These are phyloP conservation scores for Melinaea marsaeus DNA, from an alignment of 2,888 invertebrate species.

Conservation along the genomic window DNA sequence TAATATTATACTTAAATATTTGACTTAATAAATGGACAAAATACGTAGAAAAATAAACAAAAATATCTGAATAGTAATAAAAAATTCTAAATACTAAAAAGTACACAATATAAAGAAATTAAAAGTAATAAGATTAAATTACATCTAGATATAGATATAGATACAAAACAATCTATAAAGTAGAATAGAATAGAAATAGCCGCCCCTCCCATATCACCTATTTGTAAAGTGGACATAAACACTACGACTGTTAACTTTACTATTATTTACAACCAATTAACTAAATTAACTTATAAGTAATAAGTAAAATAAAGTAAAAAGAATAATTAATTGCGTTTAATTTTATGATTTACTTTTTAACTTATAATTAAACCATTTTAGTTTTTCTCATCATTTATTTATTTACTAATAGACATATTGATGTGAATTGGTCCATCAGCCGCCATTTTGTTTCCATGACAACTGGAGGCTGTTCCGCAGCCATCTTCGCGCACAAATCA, in stretches of 20 bases:
- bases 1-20: no score
- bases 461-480: slow-evolving; percentile 60
- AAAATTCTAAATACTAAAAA: no score
- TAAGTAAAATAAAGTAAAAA: slow-evolving; percentile 2
- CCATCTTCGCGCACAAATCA: slow-evolving; percentile 70
- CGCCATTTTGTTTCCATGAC: slow-evolving; percentile 48
- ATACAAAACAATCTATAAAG: slow-evolving; percentile 63
- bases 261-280: slow-evolving; percentile 22
- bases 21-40: no score
- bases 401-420: background rate
- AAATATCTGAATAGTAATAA: no score
- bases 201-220: slow-evolving; percentile 66
- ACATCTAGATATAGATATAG: no score
- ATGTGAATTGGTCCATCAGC: slow-evolving; percentile 19
- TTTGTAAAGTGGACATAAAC: slow-evolving; percentile 69
- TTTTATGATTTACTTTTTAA: no score
- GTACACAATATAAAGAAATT: no score
- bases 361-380: no score
- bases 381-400: background rate
- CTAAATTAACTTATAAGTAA: slow-evolving; percentile 22
- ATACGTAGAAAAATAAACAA: no score
- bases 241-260: slow-evolving; percentile 19
- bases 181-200: slow-evolving; percentile 55
- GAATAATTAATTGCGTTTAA: background rate
- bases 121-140: no score